Conservation (phyloP, 1,140 invertebrate species). For the Chrysomallon squamiferum region DNA sequence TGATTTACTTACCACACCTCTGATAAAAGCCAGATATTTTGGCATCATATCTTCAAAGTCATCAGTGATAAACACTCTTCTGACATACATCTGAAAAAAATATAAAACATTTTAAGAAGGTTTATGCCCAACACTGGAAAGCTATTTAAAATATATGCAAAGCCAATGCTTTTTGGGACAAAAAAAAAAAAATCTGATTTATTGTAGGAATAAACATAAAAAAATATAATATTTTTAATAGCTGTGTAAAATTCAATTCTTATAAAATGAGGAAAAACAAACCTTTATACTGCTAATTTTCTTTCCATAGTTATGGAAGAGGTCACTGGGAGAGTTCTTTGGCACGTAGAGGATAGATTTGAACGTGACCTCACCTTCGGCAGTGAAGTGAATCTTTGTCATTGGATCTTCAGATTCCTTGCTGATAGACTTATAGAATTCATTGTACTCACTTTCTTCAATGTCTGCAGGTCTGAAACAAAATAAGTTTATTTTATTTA, state of each 20-base stretch:
- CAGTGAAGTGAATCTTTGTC: slow-evolving; percentile 92
- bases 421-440: slow-evolving; percentile 93
- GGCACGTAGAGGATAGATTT: slow-evolving; percentile 95
- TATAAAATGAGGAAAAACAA: too few species aligned
- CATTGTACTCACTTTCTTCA: slow-evolving; percentile 85
- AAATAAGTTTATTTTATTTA: neutral
- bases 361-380: slow-evolving; percentile 98
- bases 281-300: slow-evolving; percentile 94
- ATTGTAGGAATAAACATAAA: too few species aligned
- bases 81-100: slow-evolving; percentile 79
- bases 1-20: slow-evolving; percentile 77
- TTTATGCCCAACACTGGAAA: too few species aligned
- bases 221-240: too few species aligned
- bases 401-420: slow-evolving; percentile 90
- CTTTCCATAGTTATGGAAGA: slow-evolving; percentile 94
- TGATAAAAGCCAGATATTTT: slow-evolving; percentile 93
- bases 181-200: too few species aligned
- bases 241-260: too few species aligned
- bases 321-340: slow-evolving; percentile 85
- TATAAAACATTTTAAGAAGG: too few species aligned
- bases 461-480: slow-evolving; percentile 77
- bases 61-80: slow-evolving; percentile 98
- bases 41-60: slow-evolving; percentile 99
- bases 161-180: too few species aligned
- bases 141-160: too few species aligned